Evolutionary conservation across 2,888 invertebrate genomes (phyloP).

Genomic region (Rhamnusium bicolor): DNA sequence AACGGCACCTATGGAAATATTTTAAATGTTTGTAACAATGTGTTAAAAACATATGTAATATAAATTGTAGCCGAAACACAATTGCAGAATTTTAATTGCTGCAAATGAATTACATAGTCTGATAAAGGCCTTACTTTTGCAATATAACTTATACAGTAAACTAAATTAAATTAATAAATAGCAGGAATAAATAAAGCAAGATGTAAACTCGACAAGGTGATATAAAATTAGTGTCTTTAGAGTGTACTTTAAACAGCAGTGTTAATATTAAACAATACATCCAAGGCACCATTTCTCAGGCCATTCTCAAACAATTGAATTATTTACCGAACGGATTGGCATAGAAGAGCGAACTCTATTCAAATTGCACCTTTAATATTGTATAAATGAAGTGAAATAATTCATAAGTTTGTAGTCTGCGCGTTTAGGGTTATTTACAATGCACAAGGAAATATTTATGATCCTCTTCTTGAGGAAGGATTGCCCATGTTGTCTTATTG

Average conservation of each 20-base stretch:
- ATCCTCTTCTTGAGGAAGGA: constrained; percentile 68
- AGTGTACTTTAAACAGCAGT: constrained; percentile 64
- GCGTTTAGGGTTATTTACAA: constrained; percentile 73
- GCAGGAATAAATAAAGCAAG: constrained; percentile 19
- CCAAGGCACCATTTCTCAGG: constrained; percentile 68
- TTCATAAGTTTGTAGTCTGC: constrained; percentile 72
- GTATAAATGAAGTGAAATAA: constrained; percentile 72
- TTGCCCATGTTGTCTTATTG: constrained; percentile 69
- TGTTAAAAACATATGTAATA: too few relatives aligned
- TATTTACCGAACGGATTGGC: constrained; percentile 71
- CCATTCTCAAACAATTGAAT: constrained; percentile 70
- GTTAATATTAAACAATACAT: constrained; percentile 68
- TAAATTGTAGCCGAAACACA: too few relatives aligned
- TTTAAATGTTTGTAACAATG: too few relatives aligned
- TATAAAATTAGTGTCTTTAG: constrained; percentile 63
- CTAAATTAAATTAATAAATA: constrained; percentile 30
- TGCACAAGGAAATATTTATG: constrained; percentile 77
- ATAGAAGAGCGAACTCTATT: constrained; percentile 71
- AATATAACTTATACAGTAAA: neutral
- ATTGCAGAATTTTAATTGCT: too few relatives aligned
- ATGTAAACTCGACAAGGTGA: constrained; percentile 48
- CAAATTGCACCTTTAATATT: constrained; percentile 73
- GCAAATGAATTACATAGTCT: too few relatives aligned
- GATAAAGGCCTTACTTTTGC: too few relatives aligned
- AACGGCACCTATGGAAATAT: too few relatives aligned